Evolutionary conservation across 1,140 invertebrate genomes (phyloP).

Genomic region (Condylostylus longicornis): DNA sequence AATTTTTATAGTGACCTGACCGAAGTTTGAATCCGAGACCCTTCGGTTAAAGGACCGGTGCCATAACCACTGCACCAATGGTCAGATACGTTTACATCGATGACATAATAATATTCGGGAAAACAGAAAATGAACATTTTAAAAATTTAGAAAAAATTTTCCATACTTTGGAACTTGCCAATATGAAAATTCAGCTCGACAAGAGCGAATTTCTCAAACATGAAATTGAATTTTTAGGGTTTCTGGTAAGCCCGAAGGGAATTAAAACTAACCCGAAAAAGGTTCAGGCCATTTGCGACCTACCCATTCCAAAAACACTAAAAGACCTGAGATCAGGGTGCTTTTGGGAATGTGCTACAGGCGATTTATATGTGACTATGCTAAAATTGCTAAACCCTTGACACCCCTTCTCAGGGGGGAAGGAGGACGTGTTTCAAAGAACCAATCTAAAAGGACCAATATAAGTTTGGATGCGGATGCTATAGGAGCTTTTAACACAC

Average conservation of each 20-base stretch:
- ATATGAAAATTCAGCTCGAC: conserved; percentile 32
- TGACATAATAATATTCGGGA: too few relatives aligned
- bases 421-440: conserved; percentile 1
- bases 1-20: too few relatives aligned
- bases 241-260: conserved; percentile 3
- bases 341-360: conserved; percentile 6
- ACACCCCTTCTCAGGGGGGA: conserved; percentile 7
- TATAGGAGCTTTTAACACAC: conserved; percentile 23
- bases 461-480: conserved; percentile 5
- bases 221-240: conserved; percentile 9
- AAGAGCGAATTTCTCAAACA: conserved; percentile 31
- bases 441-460: conserved; percentile 1
- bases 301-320: conserved; percentile 4
- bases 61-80: too few relatives aligned
- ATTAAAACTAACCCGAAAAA: conserved; percentile 12
- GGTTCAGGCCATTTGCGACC: conserved; percentile 9
- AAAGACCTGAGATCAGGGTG: conserved; percentile 7
- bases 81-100: too few relatives aligned
- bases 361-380: conserved; percentile 7
- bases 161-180: conserved; percentile 21
- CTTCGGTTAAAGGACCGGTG: too few relatives aligned
- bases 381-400: conserved; percentile 5
- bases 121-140: conserved; percentile 28
- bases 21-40: too few relatives aligned
- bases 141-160: conserved; percentile 25